Evolutionary conservation across 2,113 vertebrate genomes (phyloP), one percentile per base, ranked within the genome.

Genomic region (Taxidea taxus): DNA sequence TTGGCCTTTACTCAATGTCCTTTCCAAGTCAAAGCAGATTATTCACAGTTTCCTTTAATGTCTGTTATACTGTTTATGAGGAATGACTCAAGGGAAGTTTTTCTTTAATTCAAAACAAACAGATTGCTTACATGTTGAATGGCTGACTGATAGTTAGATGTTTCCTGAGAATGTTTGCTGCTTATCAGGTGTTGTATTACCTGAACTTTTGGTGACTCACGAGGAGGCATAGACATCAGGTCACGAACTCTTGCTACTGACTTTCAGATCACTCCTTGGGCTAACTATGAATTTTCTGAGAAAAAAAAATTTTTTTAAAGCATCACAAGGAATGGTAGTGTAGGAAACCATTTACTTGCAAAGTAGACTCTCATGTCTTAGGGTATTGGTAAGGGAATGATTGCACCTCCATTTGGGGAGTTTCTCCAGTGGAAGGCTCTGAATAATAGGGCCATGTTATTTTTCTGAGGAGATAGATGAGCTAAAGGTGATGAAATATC

Each of bases 1-100:
- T 97, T 98, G 97, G 97, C 96, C 51, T 85, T 97, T 95, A 82
- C 92, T 98, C 90, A 82, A 97, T 82, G 77, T 87, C 89, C 86
- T 96, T 96, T 98, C 96, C 85, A 98, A 98, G 42, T 93, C 93
- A 98, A 97, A 98, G 82, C 66, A 97, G 95, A 97, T 98, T 98
- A 98, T 98, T 98, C 97, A 97, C 93, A 97, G 85, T 98, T 99
- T 98, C 95, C 95, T 98, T 98, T 97, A 95, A 96, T 97, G 90
- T 97, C 54, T 6, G 97, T 87, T 97, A 94, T 97, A 98, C 93
- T 90, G 78, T 97, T 97, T 98, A 97, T 92, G 95, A 95, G 82
- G 88, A 98, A 96, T 81, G 97, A 98, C 92, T 98, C 97, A 87
- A 93, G 95, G 80, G 95, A 98, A 97, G 91, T 97, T 98, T 98